A percentile compares a stretch with the other conserved stretches of the same genome.
These are phyloP conservation scores for Drosophila kanekoi DNA, from an alignment of 2,888 invertebrate genomes.

Conservation along the genomic window DNA sequence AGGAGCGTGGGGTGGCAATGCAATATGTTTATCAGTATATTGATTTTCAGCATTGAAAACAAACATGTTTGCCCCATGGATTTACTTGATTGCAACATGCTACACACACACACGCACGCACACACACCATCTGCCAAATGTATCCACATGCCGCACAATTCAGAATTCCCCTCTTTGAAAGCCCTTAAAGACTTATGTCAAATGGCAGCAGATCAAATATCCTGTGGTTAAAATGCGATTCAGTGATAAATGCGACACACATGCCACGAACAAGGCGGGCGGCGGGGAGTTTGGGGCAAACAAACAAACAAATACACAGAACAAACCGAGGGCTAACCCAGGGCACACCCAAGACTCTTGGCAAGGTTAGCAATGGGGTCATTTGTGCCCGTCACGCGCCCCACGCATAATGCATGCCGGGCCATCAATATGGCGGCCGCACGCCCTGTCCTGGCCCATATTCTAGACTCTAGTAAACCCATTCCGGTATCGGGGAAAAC, in stretches of 20 bases:
- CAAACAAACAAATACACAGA: slow-evolving; percentile 27
- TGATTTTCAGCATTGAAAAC: slow-evolving; percentile 61
- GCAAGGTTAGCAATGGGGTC: slow-evolving; percentile 51
- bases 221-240: slow-evolving; percentile 79
- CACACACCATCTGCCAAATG: slow-evolving; percentile 41
- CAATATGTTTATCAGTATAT: slow-evolving; percentile 74
- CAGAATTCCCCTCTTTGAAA: background rate
- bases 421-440: slow-evolving; percentile 50
- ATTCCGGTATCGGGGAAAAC: slow-evolving; percentile 18
- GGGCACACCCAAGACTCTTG: background rate
- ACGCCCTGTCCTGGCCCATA: background rate
- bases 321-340: background rate
- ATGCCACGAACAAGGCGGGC: slow-evolving; percentile 18
- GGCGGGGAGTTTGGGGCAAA: background rate
- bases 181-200: slow-evolving; percentile 65
- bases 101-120: slow-evolving; percentile 21
- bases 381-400: slow-evolving; percentile 56
- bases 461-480: slow-evolving; percentile 3
- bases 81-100: slow-evolving; percentile 41
- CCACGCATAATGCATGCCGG: slow-evolving; percentile 57
- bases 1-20: slow-evolving; percentile 22
- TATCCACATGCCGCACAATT: slow-evolving; percentile 43
- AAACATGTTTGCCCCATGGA: slow-evolving; percentile 30
- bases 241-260: slow-evolving; percentile 75
- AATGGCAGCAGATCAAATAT: slow-evolving; percentile 80